These are phyloP conservation scores for Sinelater perroti DNA, from an alignment of 2,888 invertebrate genomes.

Conservation along the genomic window DNA sequence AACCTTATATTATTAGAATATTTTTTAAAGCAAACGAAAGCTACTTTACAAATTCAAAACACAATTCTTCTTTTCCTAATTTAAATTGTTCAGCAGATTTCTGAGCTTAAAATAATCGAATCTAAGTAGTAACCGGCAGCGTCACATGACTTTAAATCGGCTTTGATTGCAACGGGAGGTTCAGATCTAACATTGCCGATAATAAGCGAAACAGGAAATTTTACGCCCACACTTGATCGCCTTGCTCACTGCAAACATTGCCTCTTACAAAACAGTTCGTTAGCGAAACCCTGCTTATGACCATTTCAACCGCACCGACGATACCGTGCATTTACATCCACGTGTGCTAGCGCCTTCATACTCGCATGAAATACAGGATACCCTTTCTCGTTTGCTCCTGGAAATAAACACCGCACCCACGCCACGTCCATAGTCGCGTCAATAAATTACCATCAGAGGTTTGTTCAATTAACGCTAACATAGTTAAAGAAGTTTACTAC, in stretches of 20 bases:
- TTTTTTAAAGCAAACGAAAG: too few species aligned
- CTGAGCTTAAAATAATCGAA: too few species aligned
- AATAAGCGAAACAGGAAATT: not conserved
- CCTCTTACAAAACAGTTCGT: not conserved
- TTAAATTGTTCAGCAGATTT: too few species aligned
- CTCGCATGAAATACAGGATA: conserved; percentile 30
- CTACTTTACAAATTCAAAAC: too few species aligned
- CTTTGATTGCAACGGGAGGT: not conserved
- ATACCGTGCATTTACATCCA: conserved; percentile 24
- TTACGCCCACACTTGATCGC: not conserved
- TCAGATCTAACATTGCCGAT: not conserved
- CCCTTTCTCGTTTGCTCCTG: conserved; percentile 39
- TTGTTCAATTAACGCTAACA: conserved; percentile 43
- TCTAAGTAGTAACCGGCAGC: too few species aligned
- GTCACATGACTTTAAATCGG: too few species aligned
- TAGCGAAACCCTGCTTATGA: not conserved
- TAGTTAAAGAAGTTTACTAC: conserved; percentile 9
- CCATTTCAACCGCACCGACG: not conserved
- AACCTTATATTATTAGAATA: too few species aligned
- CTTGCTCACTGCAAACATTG: not conserved
- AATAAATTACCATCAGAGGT: conserved; percentile 41
- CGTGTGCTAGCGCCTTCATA: conserved; percentile 33
- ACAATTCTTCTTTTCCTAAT: too few species aligned
- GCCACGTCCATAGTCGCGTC: conserved; percentile 41
- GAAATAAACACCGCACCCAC: conserved; percentile 44